These are phyloP conservation scores for Picathartes gymnocephalus DNA, from an alignment of 2,113 vertebrate genomes.

Conservation along the genomic window DNA sequence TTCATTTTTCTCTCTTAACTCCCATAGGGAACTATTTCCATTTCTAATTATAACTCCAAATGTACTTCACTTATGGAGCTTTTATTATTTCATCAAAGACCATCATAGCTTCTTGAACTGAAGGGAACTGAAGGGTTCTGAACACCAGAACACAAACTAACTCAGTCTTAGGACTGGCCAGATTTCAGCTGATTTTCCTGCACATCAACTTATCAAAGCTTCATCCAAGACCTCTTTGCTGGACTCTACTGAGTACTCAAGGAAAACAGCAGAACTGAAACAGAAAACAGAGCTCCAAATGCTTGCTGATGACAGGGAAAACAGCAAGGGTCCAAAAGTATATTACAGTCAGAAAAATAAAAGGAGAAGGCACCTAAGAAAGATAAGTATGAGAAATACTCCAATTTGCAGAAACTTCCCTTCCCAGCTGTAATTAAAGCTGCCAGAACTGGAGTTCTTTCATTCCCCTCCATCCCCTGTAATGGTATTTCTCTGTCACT, in stretches of 20 bases:
- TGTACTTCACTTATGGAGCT: background rate
- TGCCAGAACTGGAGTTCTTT: background rate
- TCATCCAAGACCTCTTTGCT: background rate
- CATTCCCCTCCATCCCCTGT: background rate
- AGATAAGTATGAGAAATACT: background rate
- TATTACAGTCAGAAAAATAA: background rate
- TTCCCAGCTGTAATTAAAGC: background rate
- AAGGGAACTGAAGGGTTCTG: background rate
- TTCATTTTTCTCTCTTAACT: background rate
- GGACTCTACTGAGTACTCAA: background rate
- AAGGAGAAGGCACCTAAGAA: background rate
- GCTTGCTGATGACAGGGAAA: background rate
- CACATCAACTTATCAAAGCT: background rate
- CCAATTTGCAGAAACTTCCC: background rate
- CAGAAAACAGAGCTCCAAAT: background rate
- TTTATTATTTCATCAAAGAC: background rate
- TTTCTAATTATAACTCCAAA: background rate
- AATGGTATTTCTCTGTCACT: background rate
- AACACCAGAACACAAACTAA: background rate
- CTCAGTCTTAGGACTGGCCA: background rate
- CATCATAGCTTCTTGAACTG: background rate
- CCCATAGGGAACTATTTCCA: background rate
- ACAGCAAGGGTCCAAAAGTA: background rate
- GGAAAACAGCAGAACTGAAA: background rate
- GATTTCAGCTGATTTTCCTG: background rate